These are phyloP conservation scores for Notothenia rossii DNA, from an alignment of 2,113 vertebrate genomes.

Conservation along the genomic window DNA sequence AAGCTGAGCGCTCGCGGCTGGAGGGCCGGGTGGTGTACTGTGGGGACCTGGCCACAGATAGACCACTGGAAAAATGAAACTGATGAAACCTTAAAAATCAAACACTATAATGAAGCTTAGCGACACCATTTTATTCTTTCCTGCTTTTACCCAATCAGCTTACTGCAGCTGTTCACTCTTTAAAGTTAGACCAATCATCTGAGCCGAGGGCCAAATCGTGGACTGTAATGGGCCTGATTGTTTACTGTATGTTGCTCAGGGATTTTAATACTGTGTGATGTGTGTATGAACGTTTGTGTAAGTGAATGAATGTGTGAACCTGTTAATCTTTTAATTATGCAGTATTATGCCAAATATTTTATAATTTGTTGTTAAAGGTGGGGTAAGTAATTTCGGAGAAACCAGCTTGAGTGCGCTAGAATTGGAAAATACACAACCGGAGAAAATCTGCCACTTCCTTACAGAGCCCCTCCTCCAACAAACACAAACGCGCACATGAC, in stretches of 20 bases:
- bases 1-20: slow-evolving; percentile 81
- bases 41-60: not conserved
- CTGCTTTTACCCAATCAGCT: not conserved
- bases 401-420: too few relatives aligned
- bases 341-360: not conserved
- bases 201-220: not conserved
- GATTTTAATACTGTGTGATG: not conserved
- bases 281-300: not conserved
- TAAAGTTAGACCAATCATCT: not conserved
- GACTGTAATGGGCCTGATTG: not conserved
- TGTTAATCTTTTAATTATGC: not conserved
- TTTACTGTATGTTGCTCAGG: not conserved
- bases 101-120: not conserved
- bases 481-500: too few relatives aligned
- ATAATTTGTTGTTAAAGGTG: not conserved
- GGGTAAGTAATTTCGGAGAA: too few relatives aligned
- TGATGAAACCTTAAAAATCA: not conserved
- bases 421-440: too few relatives aligned
- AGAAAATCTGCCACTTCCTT: too few relatives aligned
- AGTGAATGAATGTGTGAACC: not conserved
- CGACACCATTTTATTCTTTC: not conserved
- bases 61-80: not conserved
- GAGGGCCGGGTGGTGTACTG: slow-evolving; percentile 81
- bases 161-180: not conserved
- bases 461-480: too few relatives aligned